These are phyloP conservation scores for Ochotona curzoniae DNA, from an alignment of 2,113 vertebrate species.

Conservation along the genomic window DNA sequence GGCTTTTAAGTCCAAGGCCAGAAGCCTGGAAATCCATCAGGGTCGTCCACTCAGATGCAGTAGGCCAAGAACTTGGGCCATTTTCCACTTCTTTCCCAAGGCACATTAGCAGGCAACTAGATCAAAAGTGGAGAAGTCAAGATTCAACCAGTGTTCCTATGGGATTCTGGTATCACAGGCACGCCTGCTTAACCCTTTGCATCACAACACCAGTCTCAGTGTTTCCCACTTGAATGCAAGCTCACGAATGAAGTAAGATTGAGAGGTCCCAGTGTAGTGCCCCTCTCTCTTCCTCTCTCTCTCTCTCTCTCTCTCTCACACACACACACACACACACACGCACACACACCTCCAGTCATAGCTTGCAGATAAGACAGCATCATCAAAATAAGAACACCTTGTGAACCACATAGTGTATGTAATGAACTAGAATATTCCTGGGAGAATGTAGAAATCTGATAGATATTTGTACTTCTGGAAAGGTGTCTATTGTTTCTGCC, in stretches of 20 bases:
- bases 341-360: neutral
- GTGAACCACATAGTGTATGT: neutral
- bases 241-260: slow-evolving; percentile 23
- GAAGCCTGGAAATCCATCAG: no score
- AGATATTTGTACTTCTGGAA: neutral
- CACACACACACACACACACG: neutral
- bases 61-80: no score
- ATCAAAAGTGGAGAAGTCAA: no score
- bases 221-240: slow-evolving; percentile 26
- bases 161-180: no score
- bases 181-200: no score
- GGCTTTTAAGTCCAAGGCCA: no score
- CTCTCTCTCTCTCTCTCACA: neutral
- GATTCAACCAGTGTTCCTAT: no score
- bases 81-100: no score
- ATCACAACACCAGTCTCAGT: no score
- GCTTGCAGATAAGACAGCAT: neutral
- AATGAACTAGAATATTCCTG: neutral
- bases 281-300: neutral
- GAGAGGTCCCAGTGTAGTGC: neutral
- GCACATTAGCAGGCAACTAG: no score
- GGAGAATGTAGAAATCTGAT: neutral
- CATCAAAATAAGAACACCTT: neutral
- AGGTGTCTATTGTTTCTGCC: neutral
- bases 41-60: no score